These are phyloP conservation scores for Cheiracanthium punctorium DNA, from an alignment of 2,888 invertebrate genomes.

Conservation along the genomic window DNA sequence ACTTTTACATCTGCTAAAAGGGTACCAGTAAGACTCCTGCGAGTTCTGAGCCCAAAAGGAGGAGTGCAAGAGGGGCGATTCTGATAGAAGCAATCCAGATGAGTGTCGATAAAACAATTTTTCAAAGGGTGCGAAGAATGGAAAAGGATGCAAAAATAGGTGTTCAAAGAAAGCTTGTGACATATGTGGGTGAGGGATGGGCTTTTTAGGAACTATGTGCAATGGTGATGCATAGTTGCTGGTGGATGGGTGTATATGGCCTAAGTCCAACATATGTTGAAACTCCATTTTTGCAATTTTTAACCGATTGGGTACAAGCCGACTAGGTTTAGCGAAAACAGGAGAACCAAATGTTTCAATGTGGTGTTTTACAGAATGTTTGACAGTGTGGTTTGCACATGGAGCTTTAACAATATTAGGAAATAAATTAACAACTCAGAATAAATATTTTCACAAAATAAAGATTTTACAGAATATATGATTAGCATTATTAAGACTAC, in stretches of 20 bases:
- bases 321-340: slow-evolving; percentile 58
- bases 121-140: no score
- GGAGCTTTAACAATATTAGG: not conserved
- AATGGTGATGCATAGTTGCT: slow-evolving; percentile 61
- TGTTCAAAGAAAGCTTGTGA: no score
- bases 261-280: not conserved
- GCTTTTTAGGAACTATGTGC: slow-evolving; percentile 50
- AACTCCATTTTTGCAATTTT: slow-evolving; percentile 35
- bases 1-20: no score
- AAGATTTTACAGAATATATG: slow-evolving; percentile 3
- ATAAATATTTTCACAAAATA: not conserved
- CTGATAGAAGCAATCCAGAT: no score
- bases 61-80: no score
- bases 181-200: no score
- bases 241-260: slow-evolving; percentile 32
- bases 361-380: slow-evolving; percentile 32
- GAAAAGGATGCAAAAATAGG: no score
- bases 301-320: slow-evolving; percentile 18
- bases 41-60: no score
- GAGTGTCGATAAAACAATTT: no score
- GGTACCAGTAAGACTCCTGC: no score
- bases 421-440: not conserved
- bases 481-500: not conserved
- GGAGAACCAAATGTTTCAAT: no score
- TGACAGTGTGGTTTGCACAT: not conserved